Conservation (phyloP, 2,888 invertebrate species). For the Bhutanitis thaidina region DNA sequence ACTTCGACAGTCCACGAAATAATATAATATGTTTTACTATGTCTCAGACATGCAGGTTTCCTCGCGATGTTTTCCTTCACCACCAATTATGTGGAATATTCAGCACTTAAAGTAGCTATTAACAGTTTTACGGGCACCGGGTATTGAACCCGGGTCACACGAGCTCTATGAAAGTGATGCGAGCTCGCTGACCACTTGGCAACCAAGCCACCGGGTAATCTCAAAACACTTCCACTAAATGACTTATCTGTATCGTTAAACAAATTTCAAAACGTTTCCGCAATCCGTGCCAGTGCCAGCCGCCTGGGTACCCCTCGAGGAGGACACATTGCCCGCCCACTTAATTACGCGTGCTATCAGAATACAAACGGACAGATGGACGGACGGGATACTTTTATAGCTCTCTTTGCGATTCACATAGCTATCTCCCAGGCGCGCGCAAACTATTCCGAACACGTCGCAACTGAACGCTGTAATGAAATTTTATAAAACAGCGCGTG, state of each 20-base stretch:
- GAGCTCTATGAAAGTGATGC: too few relatives aligned
- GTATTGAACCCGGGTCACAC: too few relatives aligned
- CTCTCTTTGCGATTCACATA: not conserved
- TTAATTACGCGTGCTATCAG: constrained; percentile 31
- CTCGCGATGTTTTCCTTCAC: too few relatives aligned
- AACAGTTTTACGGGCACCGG: too few relatives aligned
- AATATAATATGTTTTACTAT: too few relatives aligned
- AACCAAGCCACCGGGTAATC: too few relatives aligned
- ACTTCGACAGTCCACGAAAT: too few relatives aligned
- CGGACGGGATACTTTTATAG: constrained; percentile 12
- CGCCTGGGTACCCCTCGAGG: not conserved
- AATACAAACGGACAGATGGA: constrained; percentile 26
- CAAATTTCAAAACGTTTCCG: constrained; percentile 1
- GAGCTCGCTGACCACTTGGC: too few relatives aligned
- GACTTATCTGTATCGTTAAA: not conserved
- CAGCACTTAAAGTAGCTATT: too few relatives aligned
- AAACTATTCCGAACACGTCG: constrained; percentile 6
- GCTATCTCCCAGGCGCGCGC: not conserved
- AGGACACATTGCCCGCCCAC: constrained; percentile 25
- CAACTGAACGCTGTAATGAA: constrained; percentile 10
- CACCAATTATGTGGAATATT: too few relatives aligned
- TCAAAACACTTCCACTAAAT: not conserved
- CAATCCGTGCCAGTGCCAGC: not conserved
- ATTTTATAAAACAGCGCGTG: constrained; percentile 5
- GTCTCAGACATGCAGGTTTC: too few relatives aligned